phyloP scores from a whole-genome alignment of 2,113 vertebrate genomes.

The Gadus chalcogrammus region DNA sequence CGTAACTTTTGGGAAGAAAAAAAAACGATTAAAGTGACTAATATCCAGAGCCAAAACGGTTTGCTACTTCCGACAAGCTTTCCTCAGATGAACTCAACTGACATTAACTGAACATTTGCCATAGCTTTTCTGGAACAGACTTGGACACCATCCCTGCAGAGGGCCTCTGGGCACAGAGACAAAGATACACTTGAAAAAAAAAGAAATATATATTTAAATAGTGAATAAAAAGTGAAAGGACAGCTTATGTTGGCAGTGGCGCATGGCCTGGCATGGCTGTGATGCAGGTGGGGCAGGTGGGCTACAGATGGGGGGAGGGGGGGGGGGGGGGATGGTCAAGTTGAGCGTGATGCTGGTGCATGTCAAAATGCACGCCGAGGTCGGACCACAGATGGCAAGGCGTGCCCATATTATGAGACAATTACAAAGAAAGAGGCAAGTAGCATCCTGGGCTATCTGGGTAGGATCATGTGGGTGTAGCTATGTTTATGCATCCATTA shows the following conservation, averaged over 20 bases:
- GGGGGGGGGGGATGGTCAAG: no score
- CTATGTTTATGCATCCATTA: no score
- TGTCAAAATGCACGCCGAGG: slow-evolving; percentile 15
- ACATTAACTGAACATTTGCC: slow-evolving; percentile 14
- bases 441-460: no score
- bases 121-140: slow-evolving; percentile 5
- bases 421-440: no score
- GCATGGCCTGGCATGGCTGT: slow-evolving; percentile 12
- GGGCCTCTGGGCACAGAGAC: neutral
- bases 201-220: neutral
- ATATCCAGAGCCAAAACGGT: neutral
- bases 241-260: no score
- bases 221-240: no score
- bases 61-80: neutral
- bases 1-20: no score
- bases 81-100: no score
- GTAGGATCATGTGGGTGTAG: no score
- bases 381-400: slow-evolving; percentile 23
- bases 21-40: neutral
- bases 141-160: neutral
- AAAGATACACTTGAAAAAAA: neutral
- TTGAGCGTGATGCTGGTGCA: slow-evolving; percentile 12
- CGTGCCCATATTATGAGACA: slow-evolving; percentile 3
- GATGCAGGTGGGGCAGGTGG: slow-evolving; percentile 47
- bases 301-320: slow-evolving; percentile 42